A percentile compares a stretch with the other conserved stretches of the same genome.
phyloP scores from a whole-genome alignment of 2,113 vertebrate species.

The Hoplias malabaricus region DNA sequence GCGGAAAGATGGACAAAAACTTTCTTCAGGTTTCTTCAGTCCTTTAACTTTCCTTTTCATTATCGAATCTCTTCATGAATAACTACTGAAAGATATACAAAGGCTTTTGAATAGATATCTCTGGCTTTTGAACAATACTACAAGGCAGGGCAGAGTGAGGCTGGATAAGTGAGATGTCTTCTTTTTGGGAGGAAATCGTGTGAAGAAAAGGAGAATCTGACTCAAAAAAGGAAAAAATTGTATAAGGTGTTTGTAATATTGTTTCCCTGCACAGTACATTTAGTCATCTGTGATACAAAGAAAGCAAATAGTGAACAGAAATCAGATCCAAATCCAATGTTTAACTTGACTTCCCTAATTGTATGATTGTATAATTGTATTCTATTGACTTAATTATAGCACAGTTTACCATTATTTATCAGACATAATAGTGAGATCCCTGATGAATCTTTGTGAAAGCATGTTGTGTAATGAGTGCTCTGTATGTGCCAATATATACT shows the following conservation, averaged over 20 bases:
- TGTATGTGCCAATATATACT: conserved; percentile 30
- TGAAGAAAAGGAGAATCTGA: neutral
- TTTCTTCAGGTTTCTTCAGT: too few relatives aligned
- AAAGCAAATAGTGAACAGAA: conserved; percentile 33
- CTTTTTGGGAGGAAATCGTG: conserved; percentile 15
- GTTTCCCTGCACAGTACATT: neutral
- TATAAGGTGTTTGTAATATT: conserved; percentile 15
- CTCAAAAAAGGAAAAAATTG: neutral
- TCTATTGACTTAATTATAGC: conserved; percentile 26
- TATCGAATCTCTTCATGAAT: too few relatives aligned
- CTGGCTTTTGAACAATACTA: too few relatives aligned
- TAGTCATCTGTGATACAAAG: conserved; percentile 10
- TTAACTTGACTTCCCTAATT: too few relatives aligned
- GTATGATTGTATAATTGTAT: too few relatives aligned
- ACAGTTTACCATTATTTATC: conserved; percentile 12
- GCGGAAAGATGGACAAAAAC: too few relatives aligned
- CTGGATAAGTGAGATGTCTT: conserved; percentile 26
- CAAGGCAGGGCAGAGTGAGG: conserved; percentile 27
- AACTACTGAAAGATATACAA: too few relatives aligned
- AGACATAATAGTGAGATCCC: neutral
- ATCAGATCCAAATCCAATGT: neutral
- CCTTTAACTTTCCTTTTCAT: too few relatives aligned
- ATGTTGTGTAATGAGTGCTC: conserved; percentile 29
- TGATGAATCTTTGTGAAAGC: conserved; percentile 23
- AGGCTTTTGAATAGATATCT: too few relatives aligned